phyloP scores from a whole-genome alignment of 2,888 invertebrate genomes.

The Oscheius sp. region DNA sequence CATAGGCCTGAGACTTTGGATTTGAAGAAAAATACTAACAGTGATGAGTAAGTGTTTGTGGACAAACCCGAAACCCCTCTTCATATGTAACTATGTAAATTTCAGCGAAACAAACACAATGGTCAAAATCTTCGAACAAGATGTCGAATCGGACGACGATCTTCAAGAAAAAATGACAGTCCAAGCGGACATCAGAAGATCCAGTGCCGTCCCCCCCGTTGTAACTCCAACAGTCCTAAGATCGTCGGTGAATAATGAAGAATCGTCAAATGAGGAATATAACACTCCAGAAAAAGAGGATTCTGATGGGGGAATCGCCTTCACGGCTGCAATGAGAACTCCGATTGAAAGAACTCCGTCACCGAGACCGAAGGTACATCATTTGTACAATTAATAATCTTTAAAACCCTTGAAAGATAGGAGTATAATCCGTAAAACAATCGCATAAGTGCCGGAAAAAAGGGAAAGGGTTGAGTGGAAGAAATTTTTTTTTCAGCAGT shows the following conservation, averaged over 20 bases:
- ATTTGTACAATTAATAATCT: no score
- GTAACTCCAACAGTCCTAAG: slow-evolving; percentile 25
- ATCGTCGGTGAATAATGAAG: slow-evolving; percentile 30
- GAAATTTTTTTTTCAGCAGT: no score
- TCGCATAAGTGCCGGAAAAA: no score
- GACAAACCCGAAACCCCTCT: no score
- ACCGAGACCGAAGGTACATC: slow-evolving; percentile 3
- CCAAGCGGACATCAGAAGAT: slow-evolving; percentile 36
- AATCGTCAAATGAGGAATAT: slow-evolving; percentile 31
- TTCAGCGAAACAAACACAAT: slow-evolving; percentile 49
- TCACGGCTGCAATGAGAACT: background rate
- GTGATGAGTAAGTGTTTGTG: slow-evolving; percentile 39
- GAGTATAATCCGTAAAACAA: no score
- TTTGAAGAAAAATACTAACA: slow-evolving; percentile 1
- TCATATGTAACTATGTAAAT: background rate
- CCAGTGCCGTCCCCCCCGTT: slow-evolving; percentile 7
- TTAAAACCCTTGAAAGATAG: no score
- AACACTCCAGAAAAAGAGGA: slow-evolving; percentile 27
- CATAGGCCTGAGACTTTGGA: background rate
- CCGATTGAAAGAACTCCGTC: background rate
- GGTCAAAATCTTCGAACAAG: slow-evolving; percentile 63
- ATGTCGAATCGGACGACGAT: slow-evolving; percentile 59
- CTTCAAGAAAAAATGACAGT: slow-evolving; percentile 43
- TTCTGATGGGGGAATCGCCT: slow-evolving; percentile 20
- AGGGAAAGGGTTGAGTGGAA: no score